Conservation (phyloP, 2,797 vertebrate species). For the Clarias laeviceps region DNA sequence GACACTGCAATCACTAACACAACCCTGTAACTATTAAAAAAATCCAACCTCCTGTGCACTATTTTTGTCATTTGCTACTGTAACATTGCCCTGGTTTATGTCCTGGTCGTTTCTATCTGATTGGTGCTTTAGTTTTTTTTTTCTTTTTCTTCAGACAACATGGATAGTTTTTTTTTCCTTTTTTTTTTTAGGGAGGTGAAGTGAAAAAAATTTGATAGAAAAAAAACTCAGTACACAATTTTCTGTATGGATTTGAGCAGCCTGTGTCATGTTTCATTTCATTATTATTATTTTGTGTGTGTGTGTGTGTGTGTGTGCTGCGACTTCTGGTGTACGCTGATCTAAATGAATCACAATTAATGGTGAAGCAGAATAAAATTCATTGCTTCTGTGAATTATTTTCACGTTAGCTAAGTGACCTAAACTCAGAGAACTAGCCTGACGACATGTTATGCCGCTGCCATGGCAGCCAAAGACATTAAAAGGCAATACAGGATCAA, state of each 20-base stretch:
- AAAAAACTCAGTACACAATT: neutral
- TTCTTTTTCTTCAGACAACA: neutral
- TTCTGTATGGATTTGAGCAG: neutral
- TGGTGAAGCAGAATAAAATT: neutral
- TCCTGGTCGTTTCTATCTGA: constrained; percentile 20
- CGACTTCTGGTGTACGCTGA: neutral
- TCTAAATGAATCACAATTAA: neutral
- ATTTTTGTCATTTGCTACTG: constrained; percentile 39
- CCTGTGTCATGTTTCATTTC: neutral
- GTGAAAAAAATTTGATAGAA: neutral
- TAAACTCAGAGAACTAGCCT: constrained; percentile 11
- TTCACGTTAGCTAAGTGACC: neutral
- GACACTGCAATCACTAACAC: constrained; percentile 34
- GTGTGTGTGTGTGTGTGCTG: neutral
- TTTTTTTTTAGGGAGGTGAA: neutral
- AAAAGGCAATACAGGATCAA: constrained; percentile 64
- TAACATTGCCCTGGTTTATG: constrained; percentile 26
- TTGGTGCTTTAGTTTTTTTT: neutral
- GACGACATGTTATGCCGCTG: constrained; percentile 59
- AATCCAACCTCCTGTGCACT: constrained; percentile 37
- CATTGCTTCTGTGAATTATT: neutral
- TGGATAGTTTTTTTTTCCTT: constrained; percentile 1
- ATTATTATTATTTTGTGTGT: neutral
- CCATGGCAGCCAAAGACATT: constrained; percentile 69
- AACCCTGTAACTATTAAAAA: constrained; percentile 39